Evolutionary conservation across 2,888 invertebrate genomes (phyloP), one percentile per base, ranked within the genome.

Genomic region (Drosophila nigritarsus): DNA sequence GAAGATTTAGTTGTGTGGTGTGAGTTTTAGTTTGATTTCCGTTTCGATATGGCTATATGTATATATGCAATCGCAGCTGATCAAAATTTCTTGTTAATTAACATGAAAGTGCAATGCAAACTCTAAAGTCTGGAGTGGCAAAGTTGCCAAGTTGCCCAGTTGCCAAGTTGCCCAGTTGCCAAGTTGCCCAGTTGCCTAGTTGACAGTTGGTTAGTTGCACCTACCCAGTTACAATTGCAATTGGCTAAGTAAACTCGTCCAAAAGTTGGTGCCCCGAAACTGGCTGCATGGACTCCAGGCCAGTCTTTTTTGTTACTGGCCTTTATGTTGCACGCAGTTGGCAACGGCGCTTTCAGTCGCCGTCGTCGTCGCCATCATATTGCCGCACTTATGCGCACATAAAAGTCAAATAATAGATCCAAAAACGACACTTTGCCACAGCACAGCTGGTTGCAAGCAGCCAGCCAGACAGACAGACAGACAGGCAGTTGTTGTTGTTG

Each of bases 331-430:
- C 49, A 50, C 29, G 50, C 59, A 67, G 75, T 65, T 69, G 64
- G 73, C 80, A 78, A 62, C 73, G 78, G 58, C 73, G 56, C 18
- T 55, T n/a, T 38, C n/a, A 13, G 61, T 65, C 89, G 78, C 9
- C 32, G 32, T 84, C 88, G 69, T 69, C 58, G 69, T 83, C 76
- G 79, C 74, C 89, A 82, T 85, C 85, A 89, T 87, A 89, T 85
- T 78, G 89, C 69, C 90, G 85, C 90, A 90, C 90, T 90, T 87
- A 87, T 90, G 87, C 85, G 82, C 90, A 90, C 87, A 90, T 87
- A 90, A 89, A 87, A 90, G 89, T 87, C 90, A 87, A 90, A 90
- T 90, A 90, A 89, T 90, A 90, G 90, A 90, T 90, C 90, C 90
- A 86, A 87, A 27, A 45, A 78, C 90, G 87, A 87, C 89, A 87